Base-by-base conservation (phyloP, 1,140 invertebrate species). In the Chironomus striatipennis region DNA sequence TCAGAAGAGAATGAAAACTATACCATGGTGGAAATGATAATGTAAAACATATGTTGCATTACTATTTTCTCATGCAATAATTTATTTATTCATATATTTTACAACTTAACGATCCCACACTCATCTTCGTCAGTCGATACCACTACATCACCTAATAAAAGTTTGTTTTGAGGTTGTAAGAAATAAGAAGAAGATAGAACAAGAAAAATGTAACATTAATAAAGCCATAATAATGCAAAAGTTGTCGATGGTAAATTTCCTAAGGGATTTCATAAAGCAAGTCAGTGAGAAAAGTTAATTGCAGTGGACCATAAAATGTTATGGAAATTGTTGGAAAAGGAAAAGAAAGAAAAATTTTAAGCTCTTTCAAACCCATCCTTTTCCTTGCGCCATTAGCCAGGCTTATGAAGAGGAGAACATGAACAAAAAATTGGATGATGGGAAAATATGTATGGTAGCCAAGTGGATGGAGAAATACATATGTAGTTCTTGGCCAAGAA, bases 291-390 rank as follows among this genome's bases (percentile, higher is more conserved):
- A 65, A 77, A 75, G 74, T 73, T 74, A 74, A 75, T 74, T 73
- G 74, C 75, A 74, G 75, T 57, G n/a, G 47, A 73, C 74, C 74
- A 75, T 74, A 76, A 77, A 67, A 73, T 73, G 75, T 75, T 75
- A 76, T 76, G 74, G 75, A 76, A 74, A 65, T 42, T 67, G 21
- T 43, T 15, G n/a, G 47, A 12, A 57, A 57, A 12, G 5, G 24
- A 34, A 34, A 34, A 34, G 24, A 34, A 34, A 34, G 5, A 34
- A 34, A 34, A 34, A 34, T 34, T n/a, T 34, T 34, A 34, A 34
- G 24, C 24, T 34, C 24, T 34, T 34, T 34, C 24, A 5, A 34
- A 34, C 24, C 24, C 24, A 34, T 34, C 24, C 24, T 34, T 34
- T 34, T 34, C 24, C 24, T 34, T 34, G 24, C 24, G 24, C 24